phyloP scores from a whole-genome alignment of 2,888 invertebrate genomes.

The Scaeva pyrastri region DNA sequence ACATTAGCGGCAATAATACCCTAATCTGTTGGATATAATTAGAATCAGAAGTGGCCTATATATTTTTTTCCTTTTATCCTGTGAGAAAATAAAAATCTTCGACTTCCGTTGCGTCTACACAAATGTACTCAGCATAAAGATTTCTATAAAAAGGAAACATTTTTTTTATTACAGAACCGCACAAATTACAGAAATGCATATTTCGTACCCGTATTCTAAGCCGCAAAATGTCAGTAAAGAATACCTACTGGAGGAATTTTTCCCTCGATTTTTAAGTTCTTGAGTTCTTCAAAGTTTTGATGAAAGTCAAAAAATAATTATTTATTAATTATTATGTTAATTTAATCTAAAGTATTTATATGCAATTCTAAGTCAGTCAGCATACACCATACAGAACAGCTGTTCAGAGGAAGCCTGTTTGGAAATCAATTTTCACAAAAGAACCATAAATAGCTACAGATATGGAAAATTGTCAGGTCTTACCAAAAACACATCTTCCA shows the following conservation, averaged over 20 bases:
- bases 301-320: conserved; percentile 30
- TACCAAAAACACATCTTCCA: conserved; percentile 40
- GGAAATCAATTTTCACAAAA: conserved; percentile 77
- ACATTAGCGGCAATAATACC: neutral
- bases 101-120: neutral
- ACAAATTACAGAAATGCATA: neutral
- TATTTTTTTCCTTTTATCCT: neutral
- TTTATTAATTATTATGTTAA: too few species aligned
- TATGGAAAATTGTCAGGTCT: neutral
- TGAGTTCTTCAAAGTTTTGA: conserved; percentile 33
- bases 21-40: neutral
- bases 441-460: too few species aligned
- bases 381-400: conserved; percentile 46
- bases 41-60: neutral
- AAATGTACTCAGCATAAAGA: conserved; percentile 15
- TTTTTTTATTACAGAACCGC: neutral
- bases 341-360: conserved; percentile 25
- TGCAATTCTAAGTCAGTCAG: neutral
- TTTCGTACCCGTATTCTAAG: conserved; percentile 8
- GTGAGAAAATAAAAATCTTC: neutral
- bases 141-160: neutral
- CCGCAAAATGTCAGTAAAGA: conserved; percentile 11
- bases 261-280: conserved; percentile 28
- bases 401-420: conserved; percentile 78
- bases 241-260: conserved; percentile 36